phyloP scores from a whole-genome alignment of 2,888 invertebrate genomes.

The Harpagoxenus sublaevis region DNA sequence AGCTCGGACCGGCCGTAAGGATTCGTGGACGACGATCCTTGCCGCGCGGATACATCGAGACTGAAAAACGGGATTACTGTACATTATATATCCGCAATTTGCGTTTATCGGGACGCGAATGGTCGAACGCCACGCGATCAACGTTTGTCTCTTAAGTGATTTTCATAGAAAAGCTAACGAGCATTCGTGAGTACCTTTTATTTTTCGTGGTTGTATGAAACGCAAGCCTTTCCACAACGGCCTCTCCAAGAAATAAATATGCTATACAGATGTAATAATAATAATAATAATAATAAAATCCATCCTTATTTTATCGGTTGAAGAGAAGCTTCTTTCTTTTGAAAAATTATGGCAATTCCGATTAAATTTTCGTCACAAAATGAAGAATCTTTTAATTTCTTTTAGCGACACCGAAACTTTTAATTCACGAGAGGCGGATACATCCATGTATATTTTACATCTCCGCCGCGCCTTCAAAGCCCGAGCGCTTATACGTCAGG shows the following conservation, averaged over 20 bases:
- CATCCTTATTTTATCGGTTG: not conserved
- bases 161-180: conserved; percentile 28
- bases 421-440: not conserved
- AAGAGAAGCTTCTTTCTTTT: not conserved
- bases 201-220: not conserved
- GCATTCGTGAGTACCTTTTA: not conserved
- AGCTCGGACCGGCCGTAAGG: conserved; percentile 48
- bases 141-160: conserved; percentile 25
- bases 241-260: not conserved
- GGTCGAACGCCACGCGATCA: conserved; percentile 27
- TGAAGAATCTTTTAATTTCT: not conserved
- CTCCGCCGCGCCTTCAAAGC: conserved; percentile 5
- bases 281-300: not conserved
- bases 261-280: not conserved
- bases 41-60: not conserved
- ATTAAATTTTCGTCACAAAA: conserved; percentile 1
- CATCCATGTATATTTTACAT: conserved; percentile 5
- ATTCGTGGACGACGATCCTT: conserved; percentile 28
- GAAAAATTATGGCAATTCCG: not conserved
- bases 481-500: conserved; percentile 26
- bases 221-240: not conserved
- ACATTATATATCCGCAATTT: conserved; percentile 32
- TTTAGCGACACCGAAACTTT: not conserved
- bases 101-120: conserved; percentile 38
- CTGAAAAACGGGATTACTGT: conserved; percentile 21